phyloP scores from a whole-genome alignment of 2,113 vertebrate species.

The Seriola dumerili region DNA sequence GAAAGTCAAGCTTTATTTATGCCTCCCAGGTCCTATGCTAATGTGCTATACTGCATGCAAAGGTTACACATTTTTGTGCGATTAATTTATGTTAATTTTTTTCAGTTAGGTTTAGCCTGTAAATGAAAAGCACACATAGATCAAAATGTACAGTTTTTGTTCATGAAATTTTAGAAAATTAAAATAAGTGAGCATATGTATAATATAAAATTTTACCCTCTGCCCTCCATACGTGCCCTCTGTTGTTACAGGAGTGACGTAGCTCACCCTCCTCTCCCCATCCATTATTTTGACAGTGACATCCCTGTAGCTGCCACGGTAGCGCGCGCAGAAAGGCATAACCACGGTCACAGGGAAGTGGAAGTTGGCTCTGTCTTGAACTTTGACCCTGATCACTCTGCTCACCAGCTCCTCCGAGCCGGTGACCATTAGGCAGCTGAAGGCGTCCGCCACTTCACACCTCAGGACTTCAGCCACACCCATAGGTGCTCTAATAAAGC shows the following conservation, averaged over 20 bases:
- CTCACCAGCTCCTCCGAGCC: conserved; percentile 91
- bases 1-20: too few species aligned
- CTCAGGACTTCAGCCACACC: conserved; percentile 71
- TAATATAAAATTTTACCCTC: conserved; percentile 75
- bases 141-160: not conserved
- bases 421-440: conserved; percentile 82
- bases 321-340: conserved; percentile 85
- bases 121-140: not conserved
- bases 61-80: too few species aligned
- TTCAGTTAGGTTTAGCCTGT: not conserved
- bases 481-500: conserved; percentile 83
- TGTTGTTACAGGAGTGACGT: conserved; percentile 77
- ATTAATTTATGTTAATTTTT: too few species aligned
- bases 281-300: conserved; percentile 87
- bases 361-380: conserved; percentile 30
- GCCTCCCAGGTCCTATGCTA: too few species aligned
- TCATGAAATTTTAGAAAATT: not conserved
- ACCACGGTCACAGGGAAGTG: conserved; percentile 85
- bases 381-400: conserved; percentile 84
- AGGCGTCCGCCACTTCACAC: conserved; percentile 80
- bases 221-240: conserved; percentile 79
- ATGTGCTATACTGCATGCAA: too few species aligned
- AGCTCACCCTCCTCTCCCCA: conserved; percentile 72
- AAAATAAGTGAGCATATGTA: not conserved
- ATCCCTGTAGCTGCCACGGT: conserved; percentile 87